phyloP scores from a whole-genome alignment of 2,113 vertebrate genomes.

The Hipposideros armiger region DNA sequence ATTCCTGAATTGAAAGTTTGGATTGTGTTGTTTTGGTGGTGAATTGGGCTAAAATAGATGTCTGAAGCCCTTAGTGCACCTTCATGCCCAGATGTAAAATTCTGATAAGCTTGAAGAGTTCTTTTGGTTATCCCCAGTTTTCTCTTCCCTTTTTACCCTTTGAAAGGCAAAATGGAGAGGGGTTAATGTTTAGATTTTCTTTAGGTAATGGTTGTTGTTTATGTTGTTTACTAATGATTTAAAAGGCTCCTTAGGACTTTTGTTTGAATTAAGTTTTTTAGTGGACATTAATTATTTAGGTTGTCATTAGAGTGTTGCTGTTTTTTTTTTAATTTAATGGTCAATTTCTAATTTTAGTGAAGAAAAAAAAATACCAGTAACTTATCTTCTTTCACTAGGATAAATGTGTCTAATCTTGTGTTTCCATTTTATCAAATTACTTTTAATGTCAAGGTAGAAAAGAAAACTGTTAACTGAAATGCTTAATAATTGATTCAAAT shows the following conservation, averaged over 20 bases:
- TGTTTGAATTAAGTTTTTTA: conserved; percentile 10
- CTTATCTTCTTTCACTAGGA: not conserved
- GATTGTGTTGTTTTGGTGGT: not conserved
- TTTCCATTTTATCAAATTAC: not conserved
- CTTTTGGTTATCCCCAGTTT: not conserved
- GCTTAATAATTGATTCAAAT: not conserved
- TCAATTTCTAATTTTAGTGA: not conserved
- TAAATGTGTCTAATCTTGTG: not conserved
- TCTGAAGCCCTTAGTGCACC: not conserved
- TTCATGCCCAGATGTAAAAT: not conserved
- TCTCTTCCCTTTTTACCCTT: not conserved
- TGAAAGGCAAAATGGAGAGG: not conserved
- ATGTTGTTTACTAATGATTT: not conserved
- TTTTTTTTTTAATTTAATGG: not conserved
- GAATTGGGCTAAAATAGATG: not conserved
- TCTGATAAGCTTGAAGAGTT: not conserved
- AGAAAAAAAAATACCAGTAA: not conserved
- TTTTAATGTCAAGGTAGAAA: not conserved
- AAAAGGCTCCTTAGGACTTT: not conserved
- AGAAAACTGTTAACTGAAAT: not conserved
- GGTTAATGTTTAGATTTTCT: not conserved
- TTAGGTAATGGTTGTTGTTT: not conserved
- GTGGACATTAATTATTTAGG: not conserved
- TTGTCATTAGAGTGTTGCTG: not conserved
- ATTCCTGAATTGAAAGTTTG: not conserved